phyloP scores from a whole-genome alignment of 2,113 vertebrate species.

The Gila orcuttii region DNA sequence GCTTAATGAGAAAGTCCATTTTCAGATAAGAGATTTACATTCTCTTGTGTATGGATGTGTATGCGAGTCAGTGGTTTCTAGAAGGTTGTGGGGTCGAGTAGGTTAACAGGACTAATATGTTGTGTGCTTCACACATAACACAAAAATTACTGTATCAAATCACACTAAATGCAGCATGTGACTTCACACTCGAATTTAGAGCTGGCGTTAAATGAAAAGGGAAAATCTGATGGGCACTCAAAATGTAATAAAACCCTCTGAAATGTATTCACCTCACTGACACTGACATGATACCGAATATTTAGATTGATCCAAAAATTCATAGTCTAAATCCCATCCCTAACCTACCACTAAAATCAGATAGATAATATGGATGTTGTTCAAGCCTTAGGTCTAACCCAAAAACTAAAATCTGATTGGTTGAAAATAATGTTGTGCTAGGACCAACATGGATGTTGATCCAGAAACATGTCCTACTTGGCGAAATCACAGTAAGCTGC shows the following conservation, averaged over 20 bases:
- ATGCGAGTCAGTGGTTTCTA: background rate
- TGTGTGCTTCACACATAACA: background rate
- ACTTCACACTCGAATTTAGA: background rate
- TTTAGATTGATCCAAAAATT: no score
- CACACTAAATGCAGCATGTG: background rate
- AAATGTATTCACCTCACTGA: no score
- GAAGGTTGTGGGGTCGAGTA: background rate
- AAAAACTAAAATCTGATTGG: background rate
- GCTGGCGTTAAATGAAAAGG: background rate
- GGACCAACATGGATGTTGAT: constrained; percentile 24
- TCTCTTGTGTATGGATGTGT: background rate
- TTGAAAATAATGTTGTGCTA: background rate
- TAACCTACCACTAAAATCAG: background rate
- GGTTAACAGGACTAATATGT: background rate
- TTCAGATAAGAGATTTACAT: background rate
- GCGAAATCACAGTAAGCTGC: constrained; percentile 21
- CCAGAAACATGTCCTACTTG: constrained; percentile 17
- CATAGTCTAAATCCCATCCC: background rate
- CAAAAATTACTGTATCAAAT: constrained; percentile 15
- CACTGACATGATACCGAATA: no score
- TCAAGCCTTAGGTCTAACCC: background rate
- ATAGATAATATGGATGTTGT: background rate
- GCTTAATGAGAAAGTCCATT: background rate
- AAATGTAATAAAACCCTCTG: background rate
- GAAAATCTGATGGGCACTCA: background rate